Evolutionary conservation across 2,888 invertebrate genomes (phyloP).

Genomic region (Pycnomerus fuliginosus): DNA sequence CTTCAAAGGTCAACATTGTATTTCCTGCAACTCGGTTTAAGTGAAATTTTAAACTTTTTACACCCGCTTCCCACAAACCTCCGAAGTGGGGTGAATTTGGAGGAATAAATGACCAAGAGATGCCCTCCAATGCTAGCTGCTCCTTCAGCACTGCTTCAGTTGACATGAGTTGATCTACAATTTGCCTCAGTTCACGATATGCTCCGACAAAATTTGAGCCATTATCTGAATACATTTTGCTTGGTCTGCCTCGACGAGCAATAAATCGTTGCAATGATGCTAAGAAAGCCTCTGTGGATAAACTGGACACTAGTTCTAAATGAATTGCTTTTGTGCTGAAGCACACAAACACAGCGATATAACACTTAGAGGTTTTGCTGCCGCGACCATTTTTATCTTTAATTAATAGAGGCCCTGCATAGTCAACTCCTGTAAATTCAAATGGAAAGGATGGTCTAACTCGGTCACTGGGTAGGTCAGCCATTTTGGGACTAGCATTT

Average conservation of each 20-base stretch:
- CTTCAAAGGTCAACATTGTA: conserved; percentile 35
- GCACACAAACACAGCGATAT: not conserved
- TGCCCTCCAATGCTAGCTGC: conserved; percentile 5
- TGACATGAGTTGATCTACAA: not conserved
- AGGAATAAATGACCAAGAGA: conserved; percentile 38
- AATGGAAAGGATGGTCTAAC: conserved; percentile 1
- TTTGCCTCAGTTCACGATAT: not conserved
- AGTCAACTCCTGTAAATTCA: not conserved
- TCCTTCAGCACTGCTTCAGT: conserved; percentile 1
- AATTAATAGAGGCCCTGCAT: conserved; percentile 6
- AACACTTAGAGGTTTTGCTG: not conserved
- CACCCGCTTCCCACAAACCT: conserved; percentile 44
- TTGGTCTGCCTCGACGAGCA: not conserved
- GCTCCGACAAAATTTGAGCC: conserved; percentile 1
- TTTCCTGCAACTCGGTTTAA: conserved; percentile 33
- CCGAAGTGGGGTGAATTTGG: conserved; percentile 39
- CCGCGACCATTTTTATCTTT: conserved; percentile 2
- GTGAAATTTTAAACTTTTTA: conserved; percentile 41
- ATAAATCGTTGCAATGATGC: not conserved
- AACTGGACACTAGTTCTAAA: not conserved
- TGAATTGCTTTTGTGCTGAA: not conserved
- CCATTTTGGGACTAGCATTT: not conserved
- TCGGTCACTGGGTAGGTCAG: not conserved
- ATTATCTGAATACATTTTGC: not conserved
- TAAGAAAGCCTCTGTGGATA: not conserved